Evolutionary conservation across 2,797 vertebrate species (phyloP).

Genomic region (Clarias fuscus): DNA sequence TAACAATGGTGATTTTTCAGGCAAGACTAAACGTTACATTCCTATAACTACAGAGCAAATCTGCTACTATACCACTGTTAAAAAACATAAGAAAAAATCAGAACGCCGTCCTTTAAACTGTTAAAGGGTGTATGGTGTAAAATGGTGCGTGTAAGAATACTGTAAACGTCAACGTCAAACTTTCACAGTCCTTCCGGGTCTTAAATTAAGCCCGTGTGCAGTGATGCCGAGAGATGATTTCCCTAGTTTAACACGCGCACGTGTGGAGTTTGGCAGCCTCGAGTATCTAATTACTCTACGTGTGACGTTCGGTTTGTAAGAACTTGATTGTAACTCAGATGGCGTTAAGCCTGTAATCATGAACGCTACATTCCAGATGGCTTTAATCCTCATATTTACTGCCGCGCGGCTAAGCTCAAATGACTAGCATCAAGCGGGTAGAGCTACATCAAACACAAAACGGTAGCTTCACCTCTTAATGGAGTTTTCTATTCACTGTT

Average conservation of each 20-base stretch:
- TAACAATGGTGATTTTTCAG: background rate
- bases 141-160: background rate
- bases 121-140: background rate
- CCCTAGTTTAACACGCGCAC: constrained; percentile 16
- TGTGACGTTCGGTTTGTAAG: constrained; percentile 60
- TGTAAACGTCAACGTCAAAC: background rate
- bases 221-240: background rate
- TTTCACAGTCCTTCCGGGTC: background rate
- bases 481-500: background rate
- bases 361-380: constrained; percentile 64
- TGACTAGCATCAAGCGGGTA: constrained; percentile 46
- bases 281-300: constrained; percentile 68
- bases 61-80: background rate
- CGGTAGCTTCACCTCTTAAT: background rate
- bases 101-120: background rate
- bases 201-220: background rate
- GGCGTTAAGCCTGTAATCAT: constrained; percentile 73
- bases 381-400: constrained; percentile 48
- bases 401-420: constrained; percentile 47
- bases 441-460: constrained; percentile 34
- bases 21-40: background rate
- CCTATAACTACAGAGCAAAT: background rate
- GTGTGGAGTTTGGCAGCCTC: constrained; percentile 17
- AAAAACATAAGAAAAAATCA: background rate
- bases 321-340: constrained; percentile 70